A percentile compares a stretch with the other conserved stretches of the same genome.
These are phyloP conservation scores for Andrena trimmerana DNA, from an alignment of 2,888 invertebrate genomes.

Conservation along the genomic window DNA sequence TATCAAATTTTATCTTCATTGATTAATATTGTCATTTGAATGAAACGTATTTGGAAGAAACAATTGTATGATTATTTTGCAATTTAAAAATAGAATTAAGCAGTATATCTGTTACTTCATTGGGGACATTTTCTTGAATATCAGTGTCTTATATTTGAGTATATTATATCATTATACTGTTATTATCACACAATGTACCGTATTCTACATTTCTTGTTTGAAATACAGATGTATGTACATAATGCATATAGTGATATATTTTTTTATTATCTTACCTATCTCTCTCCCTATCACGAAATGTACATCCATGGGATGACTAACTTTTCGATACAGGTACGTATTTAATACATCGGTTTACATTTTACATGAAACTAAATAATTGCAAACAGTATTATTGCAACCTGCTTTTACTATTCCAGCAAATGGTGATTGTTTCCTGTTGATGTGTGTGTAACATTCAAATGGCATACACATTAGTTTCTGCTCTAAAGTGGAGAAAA, in stretches of 20 bases:
- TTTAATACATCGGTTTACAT: too few species aligned
- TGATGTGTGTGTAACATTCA: too few species aligned
- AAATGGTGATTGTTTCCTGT: too few species aligned
- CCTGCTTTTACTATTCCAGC: too few species aligned
- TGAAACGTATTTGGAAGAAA: not conserved
- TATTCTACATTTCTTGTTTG: conserved; percentile 21
- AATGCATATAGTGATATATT: conserved; percentile 2
- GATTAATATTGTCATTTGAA: conserved; percentile 30
- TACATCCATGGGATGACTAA: too few species aligned
- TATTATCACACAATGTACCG: conserved; percentile 5
- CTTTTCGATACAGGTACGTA: too few species aligned
- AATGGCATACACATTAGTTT: too few species aligned
- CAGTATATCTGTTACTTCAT: not conserved
- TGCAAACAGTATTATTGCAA: too few species aligned
- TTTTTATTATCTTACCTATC: too few species aligned
- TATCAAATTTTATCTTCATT: not conserved
- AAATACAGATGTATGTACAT: conserved; percentile 20
- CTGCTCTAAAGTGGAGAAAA: too few species aligned
- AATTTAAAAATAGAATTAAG: conserved; percentile 6
- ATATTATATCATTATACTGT: not conserved
- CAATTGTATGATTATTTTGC: not conserved
- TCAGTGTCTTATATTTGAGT: conserved; percentile 7
- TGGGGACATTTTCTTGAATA: not conserved
- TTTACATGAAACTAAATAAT: too few species aligned
- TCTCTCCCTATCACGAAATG: too few species aligned